Percentiles rank a stretch among this genome's conserved stretches.
Conservation (phyloP, 1,140 invertebrate genomes). For the Ptiloglossa arizonensis region DNA sequence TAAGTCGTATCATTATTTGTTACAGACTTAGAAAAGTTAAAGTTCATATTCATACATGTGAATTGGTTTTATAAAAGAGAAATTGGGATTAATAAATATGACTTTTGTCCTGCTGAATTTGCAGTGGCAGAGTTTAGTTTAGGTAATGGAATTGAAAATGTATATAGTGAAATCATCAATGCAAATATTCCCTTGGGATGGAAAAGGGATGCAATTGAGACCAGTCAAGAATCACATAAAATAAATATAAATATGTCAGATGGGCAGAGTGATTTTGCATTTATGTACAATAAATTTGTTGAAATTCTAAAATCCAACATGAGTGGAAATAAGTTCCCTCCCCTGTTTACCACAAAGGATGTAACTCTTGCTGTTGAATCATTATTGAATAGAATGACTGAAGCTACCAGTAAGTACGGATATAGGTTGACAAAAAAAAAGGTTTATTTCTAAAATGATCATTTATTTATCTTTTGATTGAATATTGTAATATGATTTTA, state of each 20-base stretch:
- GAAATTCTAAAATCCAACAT: slow-evolving; percentile 21
- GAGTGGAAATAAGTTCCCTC: slow-evolving; percentile 30
- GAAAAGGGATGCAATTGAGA: slow-evolving; percentile 77
- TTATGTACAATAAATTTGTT: slow-evolving; percentile 34
- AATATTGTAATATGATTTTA: neutral
- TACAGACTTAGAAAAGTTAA: slow-evolving; percentile 60
- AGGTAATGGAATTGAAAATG: slow-evolving; percentile 79
- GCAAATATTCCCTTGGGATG: slow-evolving; percentile 82
- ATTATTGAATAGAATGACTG: slow-evolving; percentile 24
- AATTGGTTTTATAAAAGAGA: slow-evolving; percentile 76
- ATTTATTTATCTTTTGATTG: neutral
- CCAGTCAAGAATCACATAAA: slow-evolving; percentile 80
- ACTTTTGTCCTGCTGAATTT: slow-evolving; percentile 78
- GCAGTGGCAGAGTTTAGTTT: slow-evolving; percentile 80
- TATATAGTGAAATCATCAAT: slow-evolving; percentile 82
- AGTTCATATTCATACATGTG: slow-evolving; percentile 78
- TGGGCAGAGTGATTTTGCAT: slow-evolving; percentile 62
- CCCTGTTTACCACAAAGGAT: slow-evolving; percentile 29
- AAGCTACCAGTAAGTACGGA: slow-evolving; percentile 7
- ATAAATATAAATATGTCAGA: slow-evolving; percentile 75
- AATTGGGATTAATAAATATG: slow-evolving; percentile 51
- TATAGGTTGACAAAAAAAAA: neutral
- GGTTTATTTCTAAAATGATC: slow-evolving; percentile 4
- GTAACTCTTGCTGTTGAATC: slow-evolving; percentile 8
- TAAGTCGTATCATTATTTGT: slow-evolving; percentile 37